Base-by-base conservation (phyloP, 1,140 invertebrate species). In the Magallana ariakensis region DNA sequence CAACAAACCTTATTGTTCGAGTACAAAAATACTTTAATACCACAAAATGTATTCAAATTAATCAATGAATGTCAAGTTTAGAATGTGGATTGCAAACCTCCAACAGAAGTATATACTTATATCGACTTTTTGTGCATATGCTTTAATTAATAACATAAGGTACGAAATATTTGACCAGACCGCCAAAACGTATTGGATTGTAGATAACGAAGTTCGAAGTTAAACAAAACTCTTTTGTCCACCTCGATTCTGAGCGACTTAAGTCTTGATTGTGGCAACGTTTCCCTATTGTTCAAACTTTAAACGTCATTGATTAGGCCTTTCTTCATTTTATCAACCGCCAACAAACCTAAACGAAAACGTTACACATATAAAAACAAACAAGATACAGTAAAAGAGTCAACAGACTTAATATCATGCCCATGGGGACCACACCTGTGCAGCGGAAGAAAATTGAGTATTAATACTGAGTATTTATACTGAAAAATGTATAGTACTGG, bases 181-280 rank as follows among this genome's bases (percentile, higher is more conserved):
- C 62, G 11, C 10, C 11, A 22, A 22, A 75, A 75, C 19, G 22
- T 75, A 75, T 75, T 75, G 66, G 22, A 75, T 75, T 75, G 66
- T 75, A 75, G 66, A 75, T 75, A 75, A 75, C 66, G 62, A 70
- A 22, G 62, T 70, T 70, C 7, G 62, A 26, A 10, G 62, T 70
- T 70, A 26, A 75, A 75, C 66, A 75, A 75, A 75, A 75, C 66
- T 75, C 66, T 75, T 75, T 75, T 75, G 66, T 75, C 33, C 9
- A 46, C 2, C 9, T 22, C 19, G 22, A 75, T 19, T 75, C 33
- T 75, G 22, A 13, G 22, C 9, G 22, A 75, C 22, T 75, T 26
- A 9, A 75, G 33, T 6, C 13, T 75, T 75, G 66, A 75, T 75
- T 75, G 22, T 75, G 33, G 33, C 9, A 11, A 75, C 22, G 66